Evolutionary conservation across 2,113 vertebrate species (phyloP).

Genomic region (Calyptomena viridis): DNA sequence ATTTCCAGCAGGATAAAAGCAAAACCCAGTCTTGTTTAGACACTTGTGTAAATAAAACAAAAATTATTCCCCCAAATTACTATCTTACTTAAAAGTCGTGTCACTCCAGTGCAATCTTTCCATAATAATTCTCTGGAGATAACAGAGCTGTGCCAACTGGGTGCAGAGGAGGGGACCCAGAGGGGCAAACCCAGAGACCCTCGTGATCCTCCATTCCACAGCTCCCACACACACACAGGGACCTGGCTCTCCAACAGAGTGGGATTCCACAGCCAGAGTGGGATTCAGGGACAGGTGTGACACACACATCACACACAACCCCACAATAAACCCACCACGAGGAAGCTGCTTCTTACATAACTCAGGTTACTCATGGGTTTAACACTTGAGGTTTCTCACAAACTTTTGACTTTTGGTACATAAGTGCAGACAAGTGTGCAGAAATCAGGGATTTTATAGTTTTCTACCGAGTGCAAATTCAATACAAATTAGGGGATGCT

Average conservation of each 20-base stretch:
- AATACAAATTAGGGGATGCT: background rate
- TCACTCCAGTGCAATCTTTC: background rate
- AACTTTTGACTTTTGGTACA: background rate
- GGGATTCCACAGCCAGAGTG: fast-evolving
- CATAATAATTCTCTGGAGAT: too few relatives aligned
- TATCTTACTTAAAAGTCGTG: background rate
- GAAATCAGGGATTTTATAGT: background rate
- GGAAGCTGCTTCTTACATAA: background rate
- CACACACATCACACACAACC: background rate
- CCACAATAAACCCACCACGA: fast-evolving
- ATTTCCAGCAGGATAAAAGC: background rate
- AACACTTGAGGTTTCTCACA: background rate
- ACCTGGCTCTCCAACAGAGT: fast-evolving
- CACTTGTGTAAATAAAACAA: background rate
- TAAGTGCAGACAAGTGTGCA: background rate
- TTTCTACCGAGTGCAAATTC: background rate
- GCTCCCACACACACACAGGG: fast-evolving
- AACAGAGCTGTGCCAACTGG: background rate
- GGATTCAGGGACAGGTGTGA: fast-evolving
- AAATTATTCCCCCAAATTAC: background rate
- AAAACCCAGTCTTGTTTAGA: background rate
- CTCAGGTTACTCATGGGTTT: background rate
- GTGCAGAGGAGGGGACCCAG: background rate
- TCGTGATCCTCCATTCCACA: background rate
- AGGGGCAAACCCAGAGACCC: background rate